Evolutionary conservation across 2,113 vertebrate species (phyloP).

Genomic region (Zosterops pallidus): DNA sequence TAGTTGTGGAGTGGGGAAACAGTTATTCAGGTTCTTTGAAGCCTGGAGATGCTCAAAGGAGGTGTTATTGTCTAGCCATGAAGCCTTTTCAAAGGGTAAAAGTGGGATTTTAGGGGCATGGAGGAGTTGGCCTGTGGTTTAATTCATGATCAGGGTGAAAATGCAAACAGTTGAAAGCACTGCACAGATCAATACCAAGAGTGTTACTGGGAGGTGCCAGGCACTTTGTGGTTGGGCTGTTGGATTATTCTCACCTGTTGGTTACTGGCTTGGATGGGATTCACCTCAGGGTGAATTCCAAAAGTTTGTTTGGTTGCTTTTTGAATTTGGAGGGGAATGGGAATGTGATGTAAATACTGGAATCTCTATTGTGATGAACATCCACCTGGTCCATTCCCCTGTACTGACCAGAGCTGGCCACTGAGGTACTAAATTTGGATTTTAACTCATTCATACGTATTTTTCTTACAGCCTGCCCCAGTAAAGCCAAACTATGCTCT

Average conservation of each 20-base stretch:
- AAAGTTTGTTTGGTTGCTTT: not conserved
- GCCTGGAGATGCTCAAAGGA: not conserved
- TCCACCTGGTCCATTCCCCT: not conserved
- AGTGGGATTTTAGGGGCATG: not conserved
- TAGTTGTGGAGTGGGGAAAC: not conserved
- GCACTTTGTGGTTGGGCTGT: not conserved
- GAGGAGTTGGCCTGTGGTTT: not conserved
- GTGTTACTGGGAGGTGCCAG: not conserved
- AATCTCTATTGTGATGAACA: not conserved
- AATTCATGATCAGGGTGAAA: not conserved
- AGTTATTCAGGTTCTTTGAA: not conserved
- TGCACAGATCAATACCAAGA: not conserved
- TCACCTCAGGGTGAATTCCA: not conserved
- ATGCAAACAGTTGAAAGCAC: not conserved
- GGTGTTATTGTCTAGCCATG: not conserved
- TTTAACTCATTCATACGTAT: rapidly evolving
- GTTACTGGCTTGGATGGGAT: not conserved
- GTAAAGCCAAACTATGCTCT: slow-evolving; percentile 96
- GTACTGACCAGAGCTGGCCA: not conserved
- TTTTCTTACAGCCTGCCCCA: slow-evolving; percentile 84
- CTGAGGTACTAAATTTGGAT: not conserved
- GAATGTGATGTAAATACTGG: not conserved
- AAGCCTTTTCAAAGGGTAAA: not conserved
- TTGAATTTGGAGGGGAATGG: not conserved
- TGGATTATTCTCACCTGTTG: not conserved